Percentiles rank a stretch among this genome's conserved stretches.
phyloP scores from a whole-genome alignment of 2,113 vertebrate genomes.

The Ia io region DNA sequence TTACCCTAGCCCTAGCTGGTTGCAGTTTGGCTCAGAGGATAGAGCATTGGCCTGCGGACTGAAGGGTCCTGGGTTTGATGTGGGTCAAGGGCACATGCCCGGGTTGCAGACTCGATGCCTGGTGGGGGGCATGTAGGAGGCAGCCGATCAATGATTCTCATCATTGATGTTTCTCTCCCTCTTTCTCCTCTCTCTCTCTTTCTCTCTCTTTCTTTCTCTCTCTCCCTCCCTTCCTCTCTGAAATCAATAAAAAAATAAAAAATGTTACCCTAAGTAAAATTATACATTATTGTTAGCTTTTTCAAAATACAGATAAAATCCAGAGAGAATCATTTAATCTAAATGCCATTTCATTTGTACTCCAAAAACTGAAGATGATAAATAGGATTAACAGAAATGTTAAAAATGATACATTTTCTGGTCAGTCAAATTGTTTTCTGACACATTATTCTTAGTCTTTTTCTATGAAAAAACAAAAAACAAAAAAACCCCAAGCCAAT shows the following conservation, averaged over 20 bases:
- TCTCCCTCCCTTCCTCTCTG: no score
- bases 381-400: neutral
- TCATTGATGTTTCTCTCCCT: no score
- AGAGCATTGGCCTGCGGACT: no score
- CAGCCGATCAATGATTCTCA: no score
- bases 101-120: no score
- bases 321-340: neutral
- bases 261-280: neutral
- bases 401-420: neutral
- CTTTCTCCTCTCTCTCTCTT: no score
- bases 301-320: neutral
- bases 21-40: no score
- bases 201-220: no score
- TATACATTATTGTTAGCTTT: neutral
- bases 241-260: neutral
- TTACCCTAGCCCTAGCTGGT: neutral
- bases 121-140: no score
- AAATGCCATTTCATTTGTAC: constrained; percentile 22
- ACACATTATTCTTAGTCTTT: neutral
- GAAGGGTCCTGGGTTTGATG: no score
- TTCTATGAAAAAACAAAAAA: neutral
- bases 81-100: no score
- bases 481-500: neutral
- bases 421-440: neutral
- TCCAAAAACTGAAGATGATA: neutral